Conservation (phyloP, 2,888 invertebrate genomes). For the Allacma fusca region DNA sequence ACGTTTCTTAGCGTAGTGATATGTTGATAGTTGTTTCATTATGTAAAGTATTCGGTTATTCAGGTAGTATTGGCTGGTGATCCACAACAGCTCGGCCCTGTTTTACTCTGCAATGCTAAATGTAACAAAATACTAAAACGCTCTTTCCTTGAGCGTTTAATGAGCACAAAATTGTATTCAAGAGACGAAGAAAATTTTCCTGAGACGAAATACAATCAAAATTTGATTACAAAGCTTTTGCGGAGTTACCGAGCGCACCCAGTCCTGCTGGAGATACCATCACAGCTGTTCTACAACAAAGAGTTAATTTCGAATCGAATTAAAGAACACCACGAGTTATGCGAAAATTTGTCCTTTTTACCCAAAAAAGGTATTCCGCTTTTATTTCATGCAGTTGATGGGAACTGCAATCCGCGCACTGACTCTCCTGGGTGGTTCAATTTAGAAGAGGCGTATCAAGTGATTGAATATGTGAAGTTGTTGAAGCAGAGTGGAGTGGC, state of each 20-base stretch:
- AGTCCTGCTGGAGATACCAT: slow-evolving; percentile 78
- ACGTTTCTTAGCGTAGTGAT: too few species aligned
- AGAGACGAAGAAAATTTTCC: slow-evolving; percentile 67
- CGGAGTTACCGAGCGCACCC: slow-evolving; percentile 75
- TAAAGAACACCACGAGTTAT: too few species aligned
- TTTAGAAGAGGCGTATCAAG: slow-evolving; percentile 78
- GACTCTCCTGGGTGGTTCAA: slow-evolving; percentile 92
- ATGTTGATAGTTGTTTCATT: too few species aligned
- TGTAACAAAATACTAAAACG: slow-evolving; percentile 78
- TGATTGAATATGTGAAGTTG: slow-evolving; percentile 72
- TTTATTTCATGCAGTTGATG: slow-evolving; percentile 64
- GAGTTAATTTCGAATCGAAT: slow-evolving; percentile 77
- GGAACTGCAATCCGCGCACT: slow-evolving; percentile 69
- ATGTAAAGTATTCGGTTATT: neutral
- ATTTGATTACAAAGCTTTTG: slow-evolving; percentile 82
- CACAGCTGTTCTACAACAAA: slow-evolving; percentile 85
- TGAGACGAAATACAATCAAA: slow-evolving; percentile 76
- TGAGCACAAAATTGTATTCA: too few species aligned
- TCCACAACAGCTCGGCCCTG: slow-evolving; percentile 89
- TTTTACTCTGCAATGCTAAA: slow-evolving; percentile 67
- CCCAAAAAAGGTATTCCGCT: slow-evolving; percentile 61
- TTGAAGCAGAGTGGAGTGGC: slow-evolving; percentile 72
- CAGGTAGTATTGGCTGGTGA: slow-evolving; percentile 74
- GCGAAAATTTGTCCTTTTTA: slow-evolving; percentile 55
- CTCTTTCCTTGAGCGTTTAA: too few species aligned